Percentiles rank a stretch among this genome's conserved stretches.
Conservation (phyloP, 2,888 invertebrate species). For the Eupithecia vulgata region DNA sequence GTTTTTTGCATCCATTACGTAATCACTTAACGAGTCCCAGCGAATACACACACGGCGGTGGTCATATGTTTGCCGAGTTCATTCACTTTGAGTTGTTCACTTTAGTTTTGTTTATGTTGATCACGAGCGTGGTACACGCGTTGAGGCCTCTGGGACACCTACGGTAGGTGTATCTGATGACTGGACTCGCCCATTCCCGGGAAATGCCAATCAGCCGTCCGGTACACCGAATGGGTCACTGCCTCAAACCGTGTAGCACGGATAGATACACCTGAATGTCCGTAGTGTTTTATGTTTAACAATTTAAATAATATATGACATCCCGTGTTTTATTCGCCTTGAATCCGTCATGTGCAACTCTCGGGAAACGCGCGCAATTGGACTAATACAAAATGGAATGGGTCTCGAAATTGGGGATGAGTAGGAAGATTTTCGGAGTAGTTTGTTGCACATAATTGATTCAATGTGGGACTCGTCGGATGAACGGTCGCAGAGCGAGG, state of each 20-base stretch:
- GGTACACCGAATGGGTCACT: slow-evolving; percentile 18
- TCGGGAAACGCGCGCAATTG: slow-evolving; percentile 66
- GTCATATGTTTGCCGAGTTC: slow-evolving; percentile 82
- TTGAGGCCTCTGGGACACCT: slow-evolving; percentile 23
- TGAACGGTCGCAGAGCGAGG: slow-evolving; percentile 84
- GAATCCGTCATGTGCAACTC: slow-evolving; percentile 85
- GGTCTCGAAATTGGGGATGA: slow-evolving; percentile 65
- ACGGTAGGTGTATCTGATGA: slow-evolving; percentile 25
- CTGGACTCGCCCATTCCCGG: slow-evolving; percentile 4
- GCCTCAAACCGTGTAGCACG: slow-evolving; percentile 42
- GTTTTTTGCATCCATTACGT: slow-evolving; percentile 56
- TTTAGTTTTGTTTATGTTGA: slow-evolving; percentile 75
- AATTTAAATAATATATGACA: slow-evolving; percentile 84
- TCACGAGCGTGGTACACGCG: slow-evolving; percentile 41
- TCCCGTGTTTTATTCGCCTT: slow-evolving; percentile 84
- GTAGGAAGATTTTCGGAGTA: slow-evolving; percentile 84
- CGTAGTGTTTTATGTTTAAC: slow-evolving; percentile 79
- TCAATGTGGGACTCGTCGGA: slow-evolving; percentile 85
- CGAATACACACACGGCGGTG: slow-evolving; percentile 84
- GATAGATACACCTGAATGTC: slow-evolving; percentile 75
- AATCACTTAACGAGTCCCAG: slow-evolving; percentile 75
- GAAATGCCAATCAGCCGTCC: slow-evolving; percentile 22
- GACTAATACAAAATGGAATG: slow-evolving; percentile 58
- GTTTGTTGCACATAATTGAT: slow-evolving; percentile 86
- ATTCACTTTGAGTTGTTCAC: slow-evolving; percentile 77